These are phyloP conservation scores for Porites evermanni DNA, from an alignment of 92 coral and sea anemone genomes.

Conservation along the genomic window DNA sequence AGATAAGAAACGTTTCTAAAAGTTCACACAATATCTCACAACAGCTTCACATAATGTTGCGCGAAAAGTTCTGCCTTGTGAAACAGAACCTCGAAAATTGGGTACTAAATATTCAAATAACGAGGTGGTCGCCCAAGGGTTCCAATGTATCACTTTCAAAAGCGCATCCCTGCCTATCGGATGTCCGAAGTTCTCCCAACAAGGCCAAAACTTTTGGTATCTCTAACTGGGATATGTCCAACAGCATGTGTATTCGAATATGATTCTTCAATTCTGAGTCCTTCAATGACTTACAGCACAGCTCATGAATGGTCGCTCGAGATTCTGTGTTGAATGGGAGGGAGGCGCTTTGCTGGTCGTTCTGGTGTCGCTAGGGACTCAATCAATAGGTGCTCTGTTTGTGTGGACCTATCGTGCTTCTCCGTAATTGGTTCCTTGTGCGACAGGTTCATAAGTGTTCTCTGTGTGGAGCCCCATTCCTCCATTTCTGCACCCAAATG, in stretches of 20 bases:
- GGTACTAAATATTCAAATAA: too few species aligned
- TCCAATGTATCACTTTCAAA: too few species aligned
- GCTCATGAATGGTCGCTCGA: not conserved
- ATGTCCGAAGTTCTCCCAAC: too few species aligned
- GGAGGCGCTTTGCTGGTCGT: not conserved
- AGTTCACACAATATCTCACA: too few species aligned
- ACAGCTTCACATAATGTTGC: too few species aligned
- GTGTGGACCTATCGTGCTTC: not conserved
- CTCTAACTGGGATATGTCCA: too few species aligned
- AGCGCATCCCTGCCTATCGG: too few species aligned
- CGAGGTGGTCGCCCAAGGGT: too few species aligned
- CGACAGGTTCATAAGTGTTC: not conserved
- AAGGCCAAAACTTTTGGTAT: too few species aligned
- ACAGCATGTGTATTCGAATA: not conserved
- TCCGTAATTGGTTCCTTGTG: not conserved
- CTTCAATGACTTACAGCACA: not conserved
- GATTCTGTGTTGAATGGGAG: not conserved
- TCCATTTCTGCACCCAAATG: not conserved
- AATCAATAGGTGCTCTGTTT: conserved; percentile 5
- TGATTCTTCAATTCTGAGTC: not conserved
- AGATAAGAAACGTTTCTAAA: too few species aligned
- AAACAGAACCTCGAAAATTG: too few species aligned
- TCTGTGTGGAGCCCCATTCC: not conserved
- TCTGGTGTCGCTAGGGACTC: not conserved
- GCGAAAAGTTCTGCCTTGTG: too few species aligned